Conservation (phyloP, 2,797 vertebrate genomes). For the Gymnoscopelus microlampas region DNA sequence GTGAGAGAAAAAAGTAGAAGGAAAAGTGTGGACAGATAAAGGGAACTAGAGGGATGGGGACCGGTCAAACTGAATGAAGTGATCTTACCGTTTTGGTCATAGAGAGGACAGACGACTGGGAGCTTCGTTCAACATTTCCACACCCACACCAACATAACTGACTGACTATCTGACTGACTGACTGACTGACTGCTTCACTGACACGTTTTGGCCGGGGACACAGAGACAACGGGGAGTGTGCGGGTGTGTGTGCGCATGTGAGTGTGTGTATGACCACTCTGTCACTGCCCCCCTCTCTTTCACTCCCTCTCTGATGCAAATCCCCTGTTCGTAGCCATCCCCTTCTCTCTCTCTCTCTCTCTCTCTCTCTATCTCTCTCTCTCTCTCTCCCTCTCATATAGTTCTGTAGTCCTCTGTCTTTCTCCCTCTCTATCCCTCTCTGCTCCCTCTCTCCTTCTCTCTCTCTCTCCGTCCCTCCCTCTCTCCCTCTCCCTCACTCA, state of each 20-base stretch:
- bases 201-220: constrained; percentile 72
- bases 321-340: constrained; percentile 73
- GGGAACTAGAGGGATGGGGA: constrained; percentile 7
- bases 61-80: constrained; percentile 35
- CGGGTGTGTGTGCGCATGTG: constrained; percentile 63
- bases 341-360: constrained; percentile 61
- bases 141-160: constrained; percentile 69
- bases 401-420: constrained; percentile 12
- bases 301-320: constrained; percentile 69
- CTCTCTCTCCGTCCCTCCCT: constrained; percentile 22
- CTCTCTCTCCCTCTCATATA: constrained; percentile 23
- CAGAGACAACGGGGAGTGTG: constrained; percentile 61
- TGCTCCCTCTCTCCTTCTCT: constrained; percentile 24
- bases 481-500: constrained; percentile 2
- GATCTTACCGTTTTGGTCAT: constrained; percentile 81
- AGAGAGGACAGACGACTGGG: constrained; percentile 67
- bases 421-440: constrained; percentile 24
- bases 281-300: constrained; percentile 70
- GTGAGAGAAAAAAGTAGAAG: constrained; percentile 39
- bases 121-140: constrained; percentile 65
- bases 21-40: constrained; percentile 26
- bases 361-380: constrained; percentile 53
- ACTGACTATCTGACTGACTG: constrained; percentile 74
- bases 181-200: constrained; percentile 71
- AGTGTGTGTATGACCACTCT: constrained; percentile 74